phyloP scores from a whole-genome alignment of 1,140 invertebrate genomes.

The Propsilocerus akamusi region DNA sequence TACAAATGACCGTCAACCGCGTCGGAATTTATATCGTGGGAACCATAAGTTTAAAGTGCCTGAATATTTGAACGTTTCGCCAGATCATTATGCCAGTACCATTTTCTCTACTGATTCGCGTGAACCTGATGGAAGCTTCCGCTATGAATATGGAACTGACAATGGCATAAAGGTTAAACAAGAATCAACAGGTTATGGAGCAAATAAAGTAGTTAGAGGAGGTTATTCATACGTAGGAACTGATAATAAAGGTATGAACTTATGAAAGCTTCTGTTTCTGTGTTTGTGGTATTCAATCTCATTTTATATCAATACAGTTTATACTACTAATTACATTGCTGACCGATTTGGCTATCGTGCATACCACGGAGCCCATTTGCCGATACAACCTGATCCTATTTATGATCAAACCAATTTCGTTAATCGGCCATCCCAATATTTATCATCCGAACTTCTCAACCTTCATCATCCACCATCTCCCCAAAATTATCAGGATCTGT shows the following conservation, averaged over 20 bases:
- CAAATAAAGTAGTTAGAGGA: not conserved
- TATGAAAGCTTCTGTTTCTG: too few relatives aligned
- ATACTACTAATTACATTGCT: not conserved
- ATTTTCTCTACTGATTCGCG: not conserved
- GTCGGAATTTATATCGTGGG: not conserved
- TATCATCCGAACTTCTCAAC: too few relatives aligned
- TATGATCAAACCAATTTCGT: not conserved
- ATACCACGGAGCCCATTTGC: not conserved
- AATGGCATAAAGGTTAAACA: not conserved
- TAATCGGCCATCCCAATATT: not conserved
- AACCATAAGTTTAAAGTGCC: not conserved
- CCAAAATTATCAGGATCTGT: too few relatives aligned
- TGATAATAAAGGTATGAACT: not conserved
- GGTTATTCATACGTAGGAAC: not conserved
- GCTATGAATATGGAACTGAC: not conserved
- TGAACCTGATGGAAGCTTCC: not conserved
- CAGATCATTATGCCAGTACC: not conserved
- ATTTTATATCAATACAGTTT: too few relatives aligned
- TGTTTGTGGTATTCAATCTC: too few relatives aligned
- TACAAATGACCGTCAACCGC: not conserved
- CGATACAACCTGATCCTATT: not conserved
- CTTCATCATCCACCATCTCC: too few relatives aligned
- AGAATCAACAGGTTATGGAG: not conserved
- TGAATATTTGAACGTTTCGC: not conserved
- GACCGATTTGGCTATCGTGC: not conserved